phyloP scores from a whole-genome alignment of 2,797 vertebrate species.

The Poecilia gillii region DNA sequence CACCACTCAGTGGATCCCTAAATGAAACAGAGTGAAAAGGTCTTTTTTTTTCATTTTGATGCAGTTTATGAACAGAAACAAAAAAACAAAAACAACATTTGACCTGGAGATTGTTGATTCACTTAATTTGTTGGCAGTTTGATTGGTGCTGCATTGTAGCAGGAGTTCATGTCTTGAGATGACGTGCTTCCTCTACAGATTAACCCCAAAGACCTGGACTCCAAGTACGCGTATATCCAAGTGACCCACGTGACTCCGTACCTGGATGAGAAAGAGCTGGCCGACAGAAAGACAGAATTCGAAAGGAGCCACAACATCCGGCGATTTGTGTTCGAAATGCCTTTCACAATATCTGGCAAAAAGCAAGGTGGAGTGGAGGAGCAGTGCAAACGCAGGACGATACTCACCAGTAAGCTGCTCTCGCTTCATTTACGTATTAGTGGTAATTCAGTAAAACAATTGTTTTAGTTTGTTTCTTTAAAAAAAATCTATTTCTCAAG shows the following conservation, averaged over 20 bases:
- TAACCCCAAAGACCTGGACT: constrained; percentile 97
- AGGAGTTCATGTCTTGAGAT: neutral
- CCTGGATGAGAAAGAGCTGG: constrained; percentile 95
- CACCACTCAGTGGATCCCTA: neutral
- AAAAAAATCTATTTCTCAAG: neutral
- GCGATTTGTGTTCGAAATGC: constrained; percentile 98
- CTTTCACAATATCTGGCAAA: constrained; percentile 95
- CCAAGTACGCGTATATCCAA: constrained; percentile 97
- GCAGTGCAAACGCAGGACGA: constrained; percentile 94
- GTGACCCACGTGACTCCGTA: constrained; percentile 95
- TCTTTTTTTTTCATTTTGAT: neutral
- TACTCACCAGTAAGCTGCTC: constrained; percentile 88
- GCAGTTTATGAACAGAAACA: neutral
- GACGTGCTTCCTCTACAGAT: constrained; percentile 77
- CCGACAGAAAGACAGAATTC: constrained; percentile 94
- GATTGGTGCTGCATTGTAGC: neutral
- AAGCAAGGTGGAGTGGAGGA: constrained; percentile 95
- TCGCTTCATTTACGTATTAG: neutral
- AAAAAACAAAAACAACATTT: neutral
- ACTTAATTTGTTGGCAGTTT: neutral
- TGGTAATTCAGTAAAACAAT: neutral
- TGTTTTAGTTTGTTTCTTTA: neutral
- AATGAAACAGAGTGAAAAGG: neutral
- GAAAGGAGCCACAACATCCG: constrained; percentile 96
- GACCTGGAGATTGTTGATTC: neutral